A percentile compares a stretch with the other conserved stretches of the same genome.
phyloP scores from a whole-genome alignment of 2,113 vertebrate species.

The Athene cunicularia region DNA sequence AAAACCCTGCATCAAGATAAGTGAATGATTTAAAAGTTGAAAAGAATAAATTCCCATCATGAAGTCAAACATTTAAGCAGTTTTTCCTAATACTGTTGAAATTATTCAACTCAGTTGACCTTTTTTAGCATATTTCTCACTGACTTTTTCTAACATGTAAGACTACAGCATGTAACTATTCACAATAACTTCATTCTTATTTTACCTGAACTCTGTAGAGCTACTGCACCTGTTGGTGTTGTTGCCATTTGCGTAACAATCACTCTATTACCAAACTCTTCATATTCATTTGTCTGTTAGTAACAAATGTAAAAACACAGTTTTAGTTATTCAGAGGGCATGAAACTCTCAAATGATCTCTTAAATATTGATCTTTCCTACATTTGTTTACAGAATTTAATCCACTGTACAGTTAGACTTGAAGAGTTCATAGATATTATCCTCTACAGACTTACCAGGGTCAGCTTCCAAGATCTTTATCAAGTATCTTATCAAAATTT shows the following conservation, averaged over 20 bases:
- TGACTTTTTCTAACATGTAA: not conserved
- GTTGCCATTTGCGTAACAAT: slow-evolving; percentile 91
- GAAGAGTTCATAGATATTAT: not conserved
- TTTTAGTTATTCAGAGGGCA: not conserved
- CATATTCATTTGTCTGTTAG: slow-evolving; percentile 84
- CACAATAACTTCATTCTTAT: not conserved
- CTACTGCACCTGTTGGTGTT: slow-evolving; percentile 83
- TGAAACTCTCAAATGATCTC: not conserved
- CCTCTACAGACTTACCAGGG: not conserved
- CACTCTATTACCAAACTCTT: slow-evolving; percentile 86
- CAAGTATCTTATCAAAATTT: not conserved
- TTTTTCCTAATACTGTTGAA: not conserved
- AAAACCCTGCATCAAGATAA: not conserved
- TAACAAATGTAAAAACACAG: not conserved
- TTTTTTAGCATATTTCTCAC: not conserved
- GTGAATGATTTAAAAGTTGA: not conserved
- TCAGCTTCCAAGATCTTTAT: not conserved
- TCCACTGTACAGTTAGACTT: not conserved
- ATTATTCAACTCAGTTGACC: not conserved
- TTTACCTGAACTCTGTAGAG: slow-evolving; percentile 87
- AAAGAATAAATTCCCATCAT: not conserved
- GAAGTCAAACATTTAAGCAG: not conserved
- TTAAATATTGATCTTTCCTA: not conserved
- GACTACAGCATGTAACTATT: not conserved
- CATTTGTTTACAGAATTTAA: not conserved